Base-by-base conservation (phyloP, 2,797 vertebrate species). In the Cirrhinus mrigala region DNA sequence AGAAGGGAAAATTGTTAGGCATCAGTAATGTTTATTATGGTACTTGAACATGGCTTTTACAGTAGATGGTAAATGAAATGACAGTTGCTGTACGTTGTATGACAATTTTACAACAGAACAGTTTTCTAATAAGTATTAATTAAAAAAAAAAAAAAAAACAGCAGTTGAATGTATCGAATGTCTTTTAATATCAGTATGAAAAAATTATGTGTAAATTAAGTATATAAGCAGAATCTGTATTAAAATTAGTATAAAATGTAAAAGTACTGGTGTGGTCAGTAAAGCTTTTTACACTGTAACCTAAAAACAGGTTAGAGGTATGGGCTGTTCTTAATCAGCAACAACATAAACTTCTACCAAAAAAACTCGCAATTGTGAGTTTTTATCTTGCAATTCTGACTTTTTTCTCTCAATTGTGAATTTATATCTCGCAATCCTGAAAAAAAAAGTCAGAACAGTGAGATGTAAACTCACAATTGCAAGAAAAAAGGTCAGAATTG, bases 11-110 rank as follows among this genome's bases (percentile, higher is more conserved):
- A 33, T 20, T 12, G 4, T 0, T 33, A 24, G 48, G 2, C 52
- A 58, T 15, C 20, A 40, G 20, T 58, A 14, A 77, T 40, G 33
- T 77, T 77, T 77, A 77, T 77, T 40, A 40, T 24, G 75, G 12
- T 6, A 56, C 29, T 8, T 76, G 18, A n/a, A 0, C 10, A 8
- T 56, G 29, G 27, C 46, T 50, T 29, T 18, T 69, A 74, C 48
- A 11, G 48, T 18, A 50, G 44, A 50, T 46, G 8, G 24, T 18
- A 48, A 8, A 75, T 27, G 0, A 50, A 27, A 73, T 33, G n/a
- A 52, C 48, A 29, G 18, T n/a, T n/a, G 10, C 46, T 50, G 18
- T 27, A 29, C 52, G 16, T 52, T 37, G 20, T n/a, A 15, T n/a
- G 15, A 74, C 29, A 58, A 52, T 76, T 56, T 54, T 33, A 56